Evolutionary conservation across 2,113 vertebrate genomes (phyloP), one percentile per base, ranked within the genome.

Genomic region (Anser brachyrhynchus): DNA sequence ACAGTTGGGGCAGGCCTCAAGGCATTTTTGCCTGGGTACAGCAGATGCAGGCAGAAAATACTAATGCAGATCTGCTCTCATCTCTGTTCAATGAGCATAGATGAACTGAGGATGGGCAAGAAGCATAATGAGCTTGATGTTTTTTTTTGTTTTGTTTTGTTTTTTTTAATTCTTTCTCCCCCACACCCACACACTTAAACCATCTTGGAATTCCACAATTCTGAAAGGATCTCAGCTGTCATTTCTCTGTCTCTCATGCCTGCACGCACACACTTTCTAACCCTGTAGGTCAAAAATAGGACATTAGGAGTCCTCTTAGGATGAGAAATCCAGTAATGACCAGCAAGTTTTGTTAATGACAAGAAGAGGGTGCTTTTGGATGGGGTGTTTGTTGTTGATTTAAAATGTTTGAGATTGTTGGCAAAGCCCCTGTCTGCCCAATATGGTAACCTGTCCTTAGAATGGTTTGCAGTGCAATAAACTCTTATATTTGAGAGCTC

Each of bases 231-330:
- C 51, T 79, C 69, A 59, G 75, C 23, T 86, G n/a, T 59, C 17
- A 13, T 84, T 84, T 52, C 1, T 1, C 29, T 69, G n/a, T 44
- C 29, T 55, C 22, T 70, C 3, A 1, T 11, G 3, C 1, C 0
- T 11, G n/a, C 26, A 71, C 9, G 59, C 12, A 18, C 17, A 11
- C 2, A 2, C 22, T 37, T 64, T 66, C 13, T 44, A 26, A 17
- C 22, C 89, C 65, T 26, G 13, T 29, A 80, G 51, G 23, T 23
- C 66, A 35, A 58, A 62, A 13, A 14, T 3, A 41, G 13, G 64
- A 21, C 55, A 28, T 65, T 1, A 3, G 35, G 41, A 51, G 21
- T 71, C 1, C 0, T 25, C 1, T 5, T 28, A 71, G 35, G 29
- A 49, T 4, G 11, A 64, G 46, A 67, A 84, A 84, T 59, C 9